Percentiles rank a stretch among this genome's conserved stretches.
These are phyloP conservation scores for Dromius quadrimaculatus DNA, from an alignment of 2,888 invertebrate genomes.

Conservation along the genomic window DNA sequence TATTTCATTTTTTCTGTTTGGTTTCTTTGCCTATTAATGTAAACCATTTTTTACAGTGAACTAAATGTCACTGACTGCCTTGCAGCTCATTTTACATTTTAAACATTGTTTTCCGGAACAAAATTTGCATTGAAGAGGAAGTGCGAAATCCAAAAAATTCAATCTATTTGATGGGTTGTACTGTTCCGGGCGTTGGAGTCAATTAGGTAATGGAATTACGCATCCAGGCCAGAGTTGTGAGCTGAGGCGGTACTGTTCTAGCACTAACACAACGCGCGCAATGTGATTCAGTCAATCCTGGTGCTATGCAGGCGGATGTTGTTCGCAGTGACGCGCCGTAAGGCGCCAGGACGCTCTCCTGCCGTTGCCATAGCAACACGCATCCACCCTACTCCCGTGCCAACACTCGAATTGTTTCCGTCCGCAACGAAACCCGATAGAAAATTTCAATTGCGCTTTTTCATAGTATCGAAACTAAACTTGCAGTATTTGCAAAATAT, in stretches of 20 bases:
- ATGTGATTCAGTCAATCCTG: slow-evolving; percentile 62
- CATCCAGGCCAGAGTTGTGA: slow-evolving; percentile 44
- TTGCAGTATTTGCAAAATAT: background rate
- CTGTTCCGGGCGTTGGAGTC: no score
- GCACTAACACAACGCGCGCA: slow-evolving; percentile 61
- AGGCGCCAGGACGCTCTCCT: slow-evolving; percentile 63
- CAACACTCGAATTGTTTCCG: slow-evolving; percentile 43
- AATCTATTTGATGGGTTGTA: no score
- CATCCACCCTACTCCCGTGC: slow-evolving; percentile 31
- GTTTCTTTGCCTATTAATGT: no score
- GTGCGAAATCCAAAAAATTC: no score
- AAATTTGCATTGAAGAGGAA: no score
- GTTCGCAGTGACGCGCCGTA: slow-evolving; percentile 62
- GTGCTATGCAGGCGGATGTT: slow-evolving; percentile 5
- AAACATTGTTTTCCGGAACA: no score
- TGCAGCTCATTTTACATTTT: no score
- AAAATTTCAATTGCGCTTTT: slow-evolving; percentile 9
- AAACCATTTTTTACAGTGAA: no score
- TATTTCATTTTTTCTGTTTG: no score
- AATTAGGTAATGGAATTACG: slow-evolving; percentile 7
- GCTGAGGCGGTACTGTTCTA: slow-evolving; percentile 58
- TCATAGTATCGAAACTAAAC: background rate
- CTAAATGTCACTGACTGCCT: no score
- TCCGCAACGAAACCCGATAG: slow-evolving; percentile 17
- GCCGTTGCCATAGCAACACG: slow-evolving; percentile 63